These are phyloP conservation scores for Carassius auratus DNA, from an alignment of 2,113 vertebrate genomes.

Conservation along the genomic window DNA sequence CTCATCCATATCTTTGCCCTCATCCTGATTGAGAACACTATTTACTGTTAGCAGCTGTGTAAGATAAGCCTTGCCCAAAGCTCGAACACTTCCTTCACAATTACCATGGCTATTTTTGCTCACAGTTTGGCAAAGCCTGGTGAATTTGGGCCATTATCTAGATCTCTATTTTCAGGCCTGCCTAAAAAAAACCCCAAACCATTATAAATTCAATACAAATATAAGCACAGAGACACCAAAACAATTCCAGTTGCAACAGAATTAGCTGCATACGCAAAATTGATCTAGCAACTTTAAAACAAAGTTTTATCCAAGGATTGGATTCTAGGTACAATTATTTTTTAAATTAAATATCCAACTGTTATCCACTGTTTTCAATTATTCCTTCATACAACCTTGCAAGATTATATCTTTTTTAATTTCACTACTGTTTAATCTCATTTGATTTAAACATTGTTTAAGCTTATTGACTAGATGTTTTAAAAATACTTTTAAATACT, in stretches of 20 bases:
- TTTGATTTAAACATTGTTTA: too few relatives aligned
- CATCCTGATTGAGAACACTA: not conserved
- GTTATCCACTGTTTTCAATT: not conserved
- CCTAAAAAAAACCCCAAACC: not conserved
- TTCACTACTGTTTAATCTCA: not conserved
- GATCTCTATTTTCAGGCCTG: not conserved
- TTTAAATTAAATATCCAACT: not conserved
- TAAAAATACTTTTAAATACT: not conserved
- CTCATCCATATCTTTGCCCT: not conserved
- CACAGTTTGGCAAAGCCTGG: constrained; percentile 19
- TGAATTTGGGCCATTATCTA: not conserved
- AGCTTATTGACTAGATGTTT: too few relatives aligned
- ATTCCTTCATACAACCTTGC: constrained; percentile 1
- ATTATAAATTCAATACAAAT: too few relatives aligned
- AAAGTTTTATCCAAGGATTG: not conserved
- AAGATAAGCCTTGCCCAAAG: constrained; percentile 18
- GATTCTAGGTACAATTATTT: not conserved
- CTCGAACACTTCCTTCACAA: not conserved
- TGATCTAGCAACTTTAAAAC: not conserved
- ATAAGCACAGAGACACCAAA: not conserved
- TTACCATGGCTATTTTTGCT: constrained; percentile 13
- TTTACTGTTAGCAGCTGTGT: not conserved
- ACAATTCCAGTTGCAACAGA: not conserved
- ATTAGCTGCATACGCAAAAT: not conserved
- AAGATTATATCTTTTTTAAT: constrained; percentile 24